Evolutionary conservation across 2,113 vertebrate species (phyloP).

Genomic region (Planiliza haematocheilus): DNA sequence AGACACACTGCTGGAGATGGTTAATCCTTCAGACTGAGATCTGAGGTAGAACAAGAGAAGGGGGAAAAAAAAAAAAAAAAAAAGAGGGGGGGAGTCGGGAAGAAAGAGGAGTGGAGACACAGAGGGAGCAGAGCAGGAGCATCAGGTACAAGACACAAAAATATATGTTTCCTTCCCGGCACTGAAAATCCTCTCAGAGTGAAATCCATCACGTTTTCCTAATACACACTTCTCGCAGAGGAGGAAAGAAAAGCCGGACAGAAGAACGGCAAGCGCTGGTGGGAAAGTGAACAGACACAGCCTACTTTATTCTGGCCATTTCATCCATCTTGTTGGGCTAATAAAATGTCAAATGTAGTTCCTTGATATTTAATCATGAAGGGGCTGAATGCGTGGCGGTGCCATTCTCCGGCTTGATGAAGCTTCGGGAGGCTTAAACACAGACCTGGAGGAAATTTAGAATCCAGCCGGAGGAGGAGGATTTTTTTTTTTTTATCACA

Average conservation of each 20-base stretch:
- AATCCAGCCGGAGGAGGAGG: slow-evolving; percentile 50
- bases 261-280: slow-evolving; percentile 71
- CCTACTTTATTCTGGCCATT: slow-evolving; percentile 87
- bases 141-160: slow-evolving; percentile 74
- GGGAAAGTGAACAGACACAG: slow-evolving; percentile 82
- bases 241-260: slow-evolving; percentile 59
- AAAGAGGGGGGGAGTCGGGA: slow-evolving; percentile 6
- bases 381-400: slow-evolving; percentile 64
- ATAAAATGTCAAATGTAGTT: slow-evolving; percentile 90
- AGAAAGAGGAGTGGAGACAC: slow-evolving; percentile 26
- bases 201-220: slow-evolving; percentile 78
- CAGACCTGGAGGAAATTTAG: slow-evolving; percentile 53
- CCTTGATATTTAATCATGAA: slow-evolving; percentile 91
- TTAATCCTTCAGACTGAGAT: slow-evolving; percentile 76
- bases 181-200: slow-evolving; percentile 58
- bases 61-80: neutral
- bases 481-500: slow-evolving; percentile 20
- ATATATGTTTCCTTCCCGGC: slow-evolving; percentile 57
- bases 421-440: slow-evolving; percentile 72
- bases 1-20: slow-evolving; percentile 75
- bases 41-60: slow-evolving; percentile 60
- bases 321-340: slow-evolving; percentile 94
- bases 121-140: slow-evolving; percentile 51
- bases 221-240: slow-evolving; percentile 73
- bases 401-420: slow-evolving; percentile 59